phyloP scores from a whole-genome alignment of 2,888 invertebrate genomes.

The Neoascia interrupta region DNA sequence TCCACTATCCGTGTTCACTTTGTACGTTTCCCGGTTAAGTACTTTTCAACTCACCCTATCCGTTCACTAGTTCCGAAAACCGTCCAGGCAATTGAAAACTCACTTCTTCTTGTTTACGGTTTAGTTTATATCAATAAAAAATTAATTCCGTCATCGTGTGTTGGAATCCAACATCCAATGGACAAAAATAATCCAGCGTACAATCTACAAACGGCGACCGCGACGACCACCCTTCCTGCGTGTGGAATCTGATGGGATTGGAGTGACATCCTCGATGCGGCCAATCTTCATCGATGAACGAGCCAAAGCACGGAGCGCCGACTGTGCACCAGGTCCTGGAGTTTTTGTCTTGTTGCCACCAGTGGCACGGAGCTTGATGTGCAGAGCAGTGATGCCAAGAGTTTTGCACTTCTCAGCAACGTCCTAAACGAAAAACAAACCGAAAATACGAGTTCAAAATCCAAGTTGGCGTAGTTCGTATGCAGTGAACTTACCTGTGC shows the following conservation, averaged over 20 bases:
- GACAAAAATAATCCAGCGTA: slow-evolving; percentile 60
- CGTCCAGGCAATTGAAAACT: slow-evolving; percentile 38
- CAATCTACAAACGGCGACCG: slow-evolving; percentile 96
- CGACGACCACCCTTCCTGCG: slow-evolving; percentile 99
- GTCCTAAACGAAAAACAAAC: slow-evolving; percentile 83
- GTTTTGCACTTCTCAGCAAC: slow-evolving; percentile 99
- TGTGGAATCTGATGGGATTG: slow-evolving; percentile 99
- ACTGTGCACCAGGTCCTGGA: slow-evolving; percentile 99
- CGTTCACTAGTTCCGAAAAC: too few species aligned
- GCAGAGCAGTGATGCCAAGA: slow-evolving; percentile 97
- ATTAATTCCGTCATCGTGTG: slow-evolving; percentile 29
- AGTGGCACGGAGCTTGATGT: slow-evolving; percentile 98
- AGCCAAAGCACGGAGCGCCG: slow-evolving; percentile 97
- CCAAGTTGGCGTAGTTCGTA: not conserved
- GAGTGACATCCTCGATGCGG: slow-evolving; percentile 99
- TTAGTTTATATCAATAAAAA: slow-evolving; percentile 67
- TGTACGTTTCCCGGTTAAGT: too few species aligned
- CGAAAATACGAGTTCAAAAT: not conserved
- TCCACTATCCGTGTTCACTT: too few species aligned
- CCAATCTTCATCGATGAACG: slow-evolving; percentile 99
- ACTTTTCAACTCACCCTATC: too few species aligned
- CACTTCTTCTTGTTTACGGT: slow-evolving; percentile 17
- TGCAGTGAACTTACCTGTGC: slow-evolving; percentile 88
- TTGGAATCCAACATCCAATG: slow-evolving; percentile 25
- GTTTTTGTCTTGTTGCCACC: slow-evolving; percentile 99